Percentiles rank a stretch among this genome's conserved stretches.
phyloP scores from a whole-genome alignment of 2,113 vertebrate species.

The Scomber japonicus region DNA sequence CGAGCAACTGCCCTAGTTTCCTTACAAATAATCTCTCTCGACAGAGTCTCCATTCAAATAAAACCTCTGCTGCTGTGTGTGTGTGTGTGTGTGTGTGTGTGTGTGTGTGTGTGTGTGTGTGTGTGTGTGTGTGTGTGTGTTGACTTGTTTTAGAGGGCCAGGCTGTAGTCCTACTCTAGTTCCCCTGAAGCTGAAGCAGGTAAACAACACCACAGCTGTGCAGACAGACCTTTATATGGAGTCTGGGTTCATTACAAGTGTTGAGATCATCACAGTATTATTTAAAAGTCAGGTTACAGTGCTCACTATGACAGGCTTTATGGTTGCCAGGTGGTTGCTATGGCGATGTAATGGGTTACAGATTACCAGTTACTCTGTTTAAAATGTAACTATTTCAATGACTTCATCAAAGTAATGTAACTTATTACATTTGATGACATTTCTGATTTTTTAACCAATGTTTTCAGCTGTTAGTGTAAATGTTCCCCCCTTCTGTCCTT shows the following conservation, averaged over 20 bases:
- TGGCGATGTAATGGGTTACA: too few species aligned
- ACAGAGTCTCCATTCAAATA: slow-evolving; percentile 52
- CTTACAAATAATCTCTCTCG: slow-evolving; percentile 49
- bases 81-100: not conserved
- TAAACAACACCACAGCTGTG: slow-evolving; percentile 29
- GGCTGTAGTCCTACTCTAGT: slow-evolving; percentile 26
- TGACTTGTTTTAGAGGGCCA: not conserved
- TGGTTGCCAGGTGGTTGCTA: too few species aligned
- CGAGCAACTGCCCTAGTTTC: slow-evolving; percentile 60
- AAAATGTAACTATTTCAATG: too few species aligned
- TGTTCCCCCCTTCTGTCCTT: fast-evolving
- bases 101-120: not conserved
- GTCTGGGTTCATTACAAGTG: too few species aligned
- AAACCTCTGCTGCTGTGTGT: slow-evolving; percentile 5
- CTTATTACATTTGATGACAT: too few species aligned
- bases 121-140: not conserved
- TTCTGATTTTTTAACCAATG: too few species aligned
- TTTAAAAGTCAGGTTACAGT: too few species aligned
- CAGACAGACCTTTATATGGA: too few species aligned
- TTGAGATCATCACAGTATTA: too few species aligned
- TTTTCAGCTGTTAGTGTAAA: too few species aligned
- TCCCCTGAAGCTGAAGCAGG: slow-evolving; percentile 3
- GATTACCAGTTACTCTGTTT: too few species aligned
- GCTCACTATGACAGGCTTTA: not conserved
- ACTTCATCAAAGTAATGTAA: too few species aligned